Base-by-base conservation (phyloP, 1,140 invertebrate genomes). In the Heliothis subflexa region DNA sequence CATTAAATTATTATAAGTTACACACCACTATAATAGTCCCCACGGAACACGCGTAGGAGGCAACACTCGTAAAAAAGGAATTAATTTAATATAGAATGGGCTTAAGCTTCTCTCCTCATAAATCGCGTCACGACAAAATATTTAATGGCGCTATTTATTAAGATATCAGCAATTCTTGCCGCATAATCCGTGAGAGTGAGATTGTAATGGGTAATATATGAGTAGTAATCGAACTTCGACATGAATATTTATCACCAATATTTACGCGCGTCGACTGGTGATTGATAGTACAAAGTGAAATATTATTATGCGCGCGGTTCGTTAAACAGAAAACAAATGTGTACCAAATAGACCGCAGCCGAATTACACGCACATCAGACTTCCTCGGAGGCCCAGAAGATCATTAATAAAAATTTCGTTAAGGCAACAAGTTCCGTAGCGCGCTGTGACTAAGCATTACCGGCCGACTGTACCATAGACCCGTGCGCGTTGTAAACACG, bases 1-100 rank as follows among this genome's bases (percentile, higher is more conserved):
- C 89, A 91, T 91, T 93, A 92, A 92, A 92, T 92, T 92, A 92
- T 92, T 90, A 92, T 92, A 88, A 88, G 84, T 87, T 86, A 89
- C 85, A 88, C 81, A 81, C 83, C 83, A 81, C 80, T 83, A 90
- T 86, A 86, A 85, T 85, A 83, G 78, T 76, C 74, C 73, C 78
- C 33, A 40, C 33, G 52, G 80, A 76, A 83, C 85, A 80, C 83
- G 87, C 85, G 88, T 84, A 87, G 86, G 84, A 73, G 83, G 82
- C 81, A 84, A 87, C 86, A 87, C 83, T 91, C 83, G 86, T 83
- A 83, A 89, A 89, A 87, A 87, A 79, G 81, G 87, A 91, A 91
- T 92, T 90, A 89, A 91, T 91, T 89, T 89, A 78, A 80, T 66
- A 81, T 84, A 88, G 77, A 88, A 86, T 82, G 81, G 79, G 81